Evolutionary conservation across 2,797 vertebrate species (phyloP).

Genomic region (Notamacropus eugenii): DNA sequence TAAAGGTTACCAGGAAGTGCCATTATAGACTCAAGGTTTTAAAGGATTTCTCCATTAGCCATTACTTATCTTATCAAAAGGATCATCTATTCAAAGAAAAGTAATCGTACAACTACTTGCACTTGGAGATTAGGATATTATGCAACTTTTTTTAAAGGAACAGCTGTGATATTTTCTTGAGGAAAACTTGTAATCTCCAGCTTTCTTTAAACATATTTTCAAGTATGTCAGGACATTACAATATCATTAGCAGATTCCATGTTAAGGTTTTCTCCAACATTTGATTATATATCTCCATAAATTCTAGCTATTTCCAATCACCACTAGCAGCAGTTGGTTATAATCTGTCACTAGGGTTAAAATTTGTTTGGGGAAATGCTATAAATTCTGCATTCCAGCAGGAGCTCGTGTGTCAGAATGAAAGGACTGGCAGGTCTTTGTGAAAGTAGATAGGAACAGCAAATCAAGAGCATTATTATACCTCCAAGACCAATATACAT

Average conservation of each 20-base stretch:
- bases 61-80: conserved; percentile 60
- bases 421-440: conserved; percentile 34
- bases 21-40: conserved; percentile 55
- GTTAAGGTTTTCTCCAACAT: conserved; percentile 69
- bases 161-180: conserved; percentile 69
- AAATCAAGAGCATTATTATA: conserved; percentile 35
- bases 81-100: conserved; percentile 58
- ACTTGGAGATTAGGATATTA: conserved; percentile 52
- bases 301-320: conserved; percentile 66
- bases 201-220: conserved; percentile 69
- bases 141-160: conserved; percentile 51
- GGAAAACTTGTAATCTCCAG: conserved; percentile 65
- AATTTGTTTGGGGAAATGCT: conserved; percentile 66
- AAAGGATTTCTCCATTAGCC: conserved; percentile 51
- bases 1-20: conserved; percentile 62
- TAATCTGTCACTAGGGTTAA: conserved; percentile 62
- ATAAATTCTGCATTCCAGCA: conserved; percentile 50
- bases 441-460: neutral
- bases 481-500: neutral
- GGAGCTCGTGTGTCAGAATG: conserved; percentile 38
- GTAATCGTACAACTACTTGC: conserved; percentile 22
- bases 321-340: conserved; percentile 48
- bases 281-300: conserved; percentile 70
- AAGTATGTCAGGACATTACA: conserved; percentile 73
- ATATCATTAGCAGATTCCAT: conserved; percentile 72